Percentiles rank a stretch among this genome's conserved stretches.
Evolutionary conservation across 2,113 vertebrate species (phyloP).

Genomic region (Mixornis gularis): DNA sequence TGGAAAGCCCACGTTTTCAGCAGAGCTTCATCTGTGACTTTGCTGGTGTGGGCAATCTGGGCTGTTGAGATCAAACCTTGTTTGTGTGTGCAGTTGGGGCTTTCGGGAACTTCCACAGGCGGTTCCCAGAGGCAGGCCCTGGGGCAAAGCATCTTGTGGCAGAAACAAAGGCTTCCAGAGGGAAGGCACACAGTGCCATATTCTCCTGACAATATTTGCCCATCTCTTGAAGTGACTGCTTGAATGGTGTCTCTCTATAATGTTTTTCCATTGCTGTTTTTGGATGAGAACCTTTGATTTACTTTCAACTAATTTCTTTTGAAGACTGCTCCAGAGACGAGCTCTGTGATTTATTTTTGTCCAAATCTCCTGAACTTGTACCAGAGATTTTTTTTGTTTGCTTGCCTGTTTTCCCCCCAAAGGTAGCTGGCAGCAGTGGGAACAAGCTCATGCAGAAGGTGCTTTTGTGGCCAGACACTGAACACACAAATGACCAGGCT

Average conservation of each 20-base stretch:
- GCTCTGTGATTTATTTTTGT: background rate
- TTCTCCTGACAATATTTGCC: background rate
- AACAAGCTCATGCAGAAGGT: background rate
- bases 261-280: background rate
- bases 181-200: background rate
- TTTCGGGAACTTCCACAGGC: background rate
- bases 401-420: background rate
- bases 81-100: background rate
- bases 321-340: background rate
- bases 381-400: background rate
- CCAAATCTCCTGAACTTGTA: background rate
- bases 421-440: background rate
- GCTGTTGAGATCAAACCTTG: background rate
- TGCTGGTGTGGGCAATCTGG: background rate
- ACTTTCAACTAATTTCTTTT: conserved; percentile 21
- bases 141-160: background rate
- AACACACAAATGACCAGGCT: background rate
- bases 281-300: background rate
- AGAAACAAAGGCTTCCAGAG: background rate
- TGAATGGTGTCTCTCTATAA: background rate
- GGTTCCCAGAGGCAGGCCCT: background rate
- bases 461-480: background rate
- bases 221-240: background rate
- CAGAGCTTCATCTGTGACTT: background rate
- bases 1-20: background rate